Evolutionary conservation across 2,797 vertebrate species (phyloP), one percentile per base, ranked within the genome.

Genomic region (Pempheris klunzingeri): DNA sequence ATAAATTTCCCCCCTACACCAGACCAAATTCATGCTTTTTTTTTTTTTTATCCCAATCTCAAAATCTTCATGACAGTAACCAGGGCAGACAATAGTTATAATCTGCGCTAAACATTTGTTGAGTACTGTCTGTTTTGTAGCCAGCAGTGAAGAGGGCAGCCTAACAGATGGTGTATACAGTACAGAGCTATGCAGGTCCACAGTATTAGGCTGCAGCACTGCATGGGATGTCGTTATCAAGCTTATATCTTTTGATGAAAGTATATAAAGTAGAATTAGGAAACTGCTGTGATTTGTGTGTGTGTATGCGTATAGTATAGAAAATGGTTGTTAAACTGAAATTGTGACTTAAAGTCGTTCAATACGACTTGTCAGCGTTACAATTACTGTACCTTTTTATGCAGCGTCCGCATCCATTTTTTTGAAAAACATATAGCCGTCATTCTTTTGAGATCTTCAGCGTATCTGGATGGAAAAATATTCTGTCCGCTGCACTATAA

Each of bases 131-230:
- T 90, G 77, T 81, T 88, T 82, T 68, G 75, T 60, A 73, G 76
- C 78, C 81, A 55, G 81, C 54, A 78, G 76, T 79, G 61, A 78
- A 77, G 71, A 81, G 80, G 75, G 60, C 85, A 83, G 81, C 58
- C 75, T 46, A 74, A 87, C 88, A 93, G 88, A 91, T 92, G 90
- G 87, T 72, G 61, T 61, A 57, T 80, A 82, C 81, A 80, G 71
- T 44, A 49, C 78, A 55, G 64, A 84, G 80, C 76, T 63, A 70
- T 74, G 73, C 58, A 62, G 71, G 58, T 73, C 78, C 74, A 64
- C 47, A 30, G 55, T 70, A 71, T 46, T 59, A 50, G 44, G 46
- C 79, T 68, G 77, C 66, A 70, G 63, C 63, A 5, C 74, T 83
- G 66, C 62, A 75, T 74, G 58, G 22, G 58, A 82, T 72, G 55